A percentile compares a stretch with the other conserved stretches of the same genome.
phyloP scores from a whole-genome alignment of 2,797 vertebrate species.

The Falco berigora region DNA sequence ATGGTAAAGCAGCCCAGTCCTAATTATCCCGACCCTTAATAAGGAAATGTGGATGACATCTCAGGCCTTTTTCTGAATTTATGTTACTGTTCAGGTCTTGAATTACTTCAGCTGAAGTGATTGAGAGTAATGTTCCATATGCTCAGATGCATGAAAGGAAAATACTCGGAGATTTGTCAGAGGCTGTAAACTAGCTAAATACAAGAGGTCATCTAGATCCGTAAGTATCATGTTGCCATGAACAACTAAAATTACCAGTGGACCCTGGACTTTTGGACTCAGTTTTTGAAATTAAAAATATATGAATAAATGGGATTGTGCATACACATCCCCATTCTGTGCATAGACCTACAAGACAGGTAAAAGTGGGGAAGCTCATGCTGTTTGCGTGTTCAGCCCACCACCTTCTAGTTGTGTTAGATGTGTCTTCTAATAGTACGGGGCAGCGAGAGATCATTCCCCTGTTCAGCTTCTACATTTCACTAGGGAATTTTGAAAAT shows the following conservation, averaged over 20 bases:
- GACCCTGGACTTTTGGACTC: background rate
- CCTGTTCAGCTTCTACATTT: background rate
- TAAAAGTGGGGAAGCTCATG: background rate
- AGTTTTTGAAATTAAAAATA: background rate
- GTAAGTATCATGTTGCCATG: background rate
- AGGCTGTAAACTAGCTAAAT: accelerated
- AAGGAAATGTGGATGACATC: background rate
- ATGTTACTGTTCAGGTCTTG: background rate
- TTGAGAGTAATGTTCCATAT: background rate
- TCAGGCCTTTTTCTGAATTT: background rate
- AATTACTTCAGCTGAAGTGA: background rate
- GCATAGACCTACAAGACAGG: background rate
- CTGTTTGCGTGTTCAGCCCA: background rate
- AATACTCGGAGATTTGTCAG: background rate
- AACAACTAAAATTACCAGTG: background rate
- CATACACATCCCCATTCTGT: accelerated
- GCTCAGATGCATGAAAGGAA: background rate
- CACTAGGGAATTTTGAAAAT: background rate
- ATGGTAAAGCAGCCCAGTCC: background rate
- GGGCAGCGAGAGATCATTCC: background rate
- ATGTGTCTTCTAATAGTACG: background rate
- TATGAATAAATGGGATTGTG: background rate
- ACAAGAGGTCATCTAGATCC: background rate
- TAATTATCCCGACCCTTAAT: background rate
- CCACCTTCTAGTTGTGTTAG: background rate